Conservation (phyloP, 2,113 vertebrate genomes). For the Morone chrysops region DNA sequence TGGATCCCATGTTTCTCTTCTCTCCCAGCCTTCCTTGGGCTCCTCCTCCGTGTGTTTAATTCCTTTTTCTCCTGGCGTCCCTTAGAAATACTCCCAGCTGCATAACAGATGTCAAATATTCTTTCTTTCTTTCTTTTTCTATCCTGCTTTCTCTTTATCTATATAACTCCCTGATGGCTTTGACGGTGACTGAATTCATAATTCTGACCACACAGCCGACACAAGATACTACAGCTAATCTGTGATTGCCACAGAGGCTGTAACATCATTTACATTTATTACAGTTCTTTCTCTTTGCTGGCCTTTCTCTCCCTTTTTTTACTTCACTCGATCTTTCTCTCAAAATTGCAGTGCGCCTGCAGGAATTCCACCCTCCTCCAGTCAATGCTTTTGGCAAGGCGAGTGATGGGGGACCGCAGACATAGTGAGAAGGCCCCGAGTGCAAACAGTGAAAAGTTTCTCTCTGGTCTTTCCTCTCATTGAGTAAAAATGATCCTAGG, state of each 20-base stretch:
- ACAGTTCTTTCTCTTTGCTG: not conserved
- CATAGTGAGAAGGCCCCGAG: constrained; percentile 47
- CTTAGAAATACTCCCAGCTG: constrained; percentile 75
- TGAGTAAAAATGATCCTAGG: constrained; percentile 39
- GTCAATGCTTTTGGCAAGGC: constrained; percentile 51
- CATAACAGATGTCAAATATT: constrained; percentile 77
- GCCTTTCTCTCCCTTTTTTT: not conserved
- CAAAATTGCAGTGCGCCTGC: constrained; percentile 39
- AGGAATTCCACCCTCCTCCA: constrained; percentile 55
- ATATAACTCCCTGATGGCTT: constrained; percentile 8
- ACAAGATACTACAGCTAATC: constrained; percentile 13
- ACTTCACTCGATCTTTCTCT: constrained; percentile 22
- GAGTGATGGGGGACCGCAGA: constrained; percentile 45
- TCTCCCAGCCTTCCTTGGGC: constrained; percentile 47
- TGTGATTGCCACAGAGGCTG: constrained; percentile 7
- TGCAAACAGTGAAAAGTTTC: constrained; percentile 63
- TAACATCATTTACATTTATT: constrained; percentile 36
- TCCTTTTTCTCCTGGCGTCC: constrained; percentile 68
- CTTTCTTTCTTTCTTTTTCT: constrained; percentile 14
- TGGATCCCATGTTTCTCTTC: constrained; percentile 65
- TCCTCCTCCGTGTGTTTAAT: constrained; percentile 66
- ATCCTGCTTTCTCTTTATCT: constrained; percentile 36
- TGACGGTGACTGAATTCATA: constrained; percentile 37
- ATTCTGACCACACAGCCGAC: constrained; percentile 33
- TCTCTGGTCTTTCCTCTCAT: constrained; percentile 42